Percentiles rank a stretch among this genome's conserved stretches.
Conservation (phyloP, 2,113 vertebrate species). For the Anguilla japonica region DNA sequence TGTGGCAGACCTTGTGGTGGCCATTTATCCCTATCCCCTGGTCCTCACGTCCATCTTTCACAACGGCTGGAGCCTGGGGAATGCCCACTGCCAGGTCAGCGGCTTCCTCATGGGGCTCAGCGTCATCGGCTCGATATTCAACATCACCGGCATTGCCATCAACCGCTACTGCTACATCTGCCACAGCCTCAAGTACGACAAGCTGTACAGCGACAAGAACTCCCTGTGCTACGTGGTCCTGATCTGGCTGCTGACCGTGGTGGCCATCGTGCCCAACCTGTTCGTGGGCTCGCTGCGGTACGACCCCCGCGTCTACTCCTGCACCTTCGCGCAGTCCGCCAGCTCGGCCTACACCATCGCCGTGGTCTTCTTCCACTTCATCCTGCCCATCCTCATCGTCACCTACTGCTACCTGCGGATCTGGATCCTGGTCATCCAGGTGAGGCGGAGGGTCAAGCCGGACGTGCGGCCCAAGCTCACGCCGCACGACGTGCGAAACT, state of each 20-base stretch:
- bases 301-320: slow-evolving; percentile 80
- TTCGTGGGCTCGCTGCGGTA: slow-evolving; percentile 76
- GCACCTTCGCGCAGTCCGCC: slow-evolving; percentile 78
- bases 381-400: slow-evolving; percentile 77
- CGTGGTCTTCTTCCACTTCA: slow-evolving; percentile 83
- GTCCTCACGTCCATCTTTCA: slow-evolving; percentile 79
- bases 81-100: slow-evolving; percentile 80
- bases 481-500: slow-evolving; percentile 82
- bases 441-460: slow-evolving; percentile 75
- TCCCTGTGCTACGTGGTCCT: slow-evolving; percentile 75
- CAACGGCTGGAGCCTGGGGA: slow-evolving; percentile 80
- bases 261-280: slow-evolving; percentile 79
- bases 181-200: slow-evolving; percentile 81
- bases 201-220: slow-evolving; percentile 76
- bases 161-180: slow-evolving; percentile 86
- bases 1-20: slow-evolving; percentile 81
- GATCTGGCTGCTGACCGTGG: slow-evolving; percentile 77
- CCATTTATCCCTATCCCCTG: slow-evolving; percentile 82
- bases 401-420: slow-evolving; percentile 82
- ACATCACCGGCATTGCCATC: slow-evolving; percentile 81
- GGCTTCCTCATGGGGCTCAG: slow-evolving; percentile 84
- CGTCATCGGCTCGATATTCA: slow-evolving; percentile 83
- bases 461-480: slow-evolving; percentile 73
- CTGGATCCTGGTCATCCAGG: slow-evolving; percentile 82
- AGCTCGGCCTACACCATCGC: slow-evolving; percentile 78